Conservation (phyloP, 1,140 invertebrate species). For the Tetragnatha versicolor region DNA sequence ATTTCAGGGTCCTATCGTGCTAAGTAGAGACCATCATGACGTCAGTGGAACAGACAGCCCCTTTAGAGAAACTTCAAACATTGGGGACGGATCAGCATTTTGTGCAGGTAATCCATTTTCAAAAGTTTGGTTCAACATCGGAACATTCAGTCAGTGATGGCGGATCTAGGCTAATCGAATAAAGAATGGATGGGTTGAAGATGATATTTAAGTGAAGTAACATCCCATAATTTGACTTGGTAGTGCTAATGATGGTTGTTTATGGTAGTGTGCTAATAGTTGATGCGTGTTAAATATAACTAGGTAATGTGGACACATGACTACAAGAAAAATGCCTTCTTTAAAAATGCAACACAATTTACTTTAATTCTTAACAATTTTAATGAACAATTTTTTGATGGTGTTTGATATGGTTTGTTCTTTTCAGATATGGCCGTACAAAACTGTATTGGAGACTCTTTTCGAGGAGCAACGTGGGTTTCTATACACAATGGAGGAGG, state of each 20-base stretch:
- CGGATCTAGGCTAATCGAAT: background rate
- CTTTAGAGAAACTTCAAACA: constrained; percentile 74
- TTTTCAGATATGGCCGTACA: constrained; percentile 73
- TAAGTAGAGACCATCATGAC: constrained; percentile 76
- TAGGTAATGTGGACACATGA: too few species aligned
- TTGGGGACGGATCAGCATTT: constrained; percentile 73
- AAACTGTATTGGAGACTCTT: constrained; percentile 74
- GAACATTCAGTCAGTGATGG: background rate
- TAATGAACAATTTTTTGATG: too few species aligned
- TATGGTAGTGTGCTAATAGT: too few species aligned
- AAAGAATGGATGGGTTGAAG: background rate
- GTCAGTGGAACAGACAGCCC: constrained; percentile 76
- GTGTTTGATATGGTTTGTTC: too few species aligned
- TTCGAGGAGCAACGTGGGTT: constrained; percentile 76
- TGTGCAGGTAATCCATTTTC: constrained; percentile 67
- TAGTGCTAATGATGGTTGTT: too few species aligned
- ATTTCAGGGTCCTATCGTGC: constrained; percentile 69
- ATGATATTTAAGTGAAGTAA: background rate
- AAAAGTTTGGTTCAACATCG: background rate
- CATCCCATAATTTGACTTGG: background rate
- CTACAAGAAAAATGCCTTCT: too few species aligned
- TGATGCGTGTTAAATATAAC: too few species aligned
- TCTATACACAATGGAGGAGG: constrained; percentile 76
- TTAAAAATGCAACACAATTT: too few species aligned
- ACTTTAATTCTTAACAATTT: too few species aligned